Percentiles rank a stretch among this genome's conserved stretches.
Conservation (phyloP, 2,113 vertebrate species). For the Ailurus styani region DNA sequence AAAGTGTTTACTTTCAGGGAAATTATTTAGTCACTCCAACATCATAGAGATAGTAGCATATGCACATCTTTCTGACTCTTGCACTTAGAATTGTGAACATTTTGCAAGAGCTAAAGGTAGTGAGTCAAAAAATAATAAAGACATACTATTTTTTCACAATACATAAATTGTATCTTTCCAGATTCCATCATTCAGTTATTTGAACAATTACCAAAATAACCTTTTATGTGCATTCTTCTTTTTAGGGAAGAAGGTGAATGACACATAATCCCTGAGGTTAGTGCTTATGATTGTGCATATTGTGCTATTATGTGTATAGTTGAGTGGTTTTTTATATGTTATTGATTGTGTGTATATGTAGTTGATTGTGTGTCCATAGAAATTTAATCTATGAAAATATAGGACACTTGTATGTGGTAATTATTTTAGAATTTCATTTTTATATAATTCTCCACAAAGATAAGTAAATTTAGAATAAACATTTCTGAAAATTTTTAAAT, state of each 20-base stretch:
- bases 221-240: neutral
- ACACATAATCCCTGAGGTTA: neutral
- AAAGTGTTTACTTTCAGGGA: neutral
- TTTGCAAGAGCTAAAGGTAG: neutral
- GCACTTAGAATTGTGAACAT: neutral
- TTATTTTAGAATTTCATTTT: neutral
- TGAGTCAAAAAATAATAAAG: neutral
- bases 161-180: neutral
- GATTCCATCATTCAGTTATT: neutral
- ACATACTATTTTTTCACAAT: neutral
- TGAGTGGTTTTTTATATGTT: neutral
- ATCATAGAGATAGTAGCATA: neutral
- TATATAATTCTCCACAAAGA: neutral
- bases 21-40: neutral
- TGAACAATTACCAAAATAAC: neutral
- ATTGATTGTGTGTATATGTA: neutral
- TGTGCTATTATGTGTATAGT: too few relatives aligned
- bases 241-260: neutral
- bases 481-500: neutral
- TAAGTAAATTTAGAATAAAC: neutral
- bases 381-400: neutral
- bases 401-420: neutral
- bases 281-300: neutral
- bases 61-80: neutral
- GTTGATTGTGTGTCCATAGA: neutral